Evolutionary conservation across 2,888 invertebrate species (phyloP).

Genomic region (Chorisops tibialis): DNA sequence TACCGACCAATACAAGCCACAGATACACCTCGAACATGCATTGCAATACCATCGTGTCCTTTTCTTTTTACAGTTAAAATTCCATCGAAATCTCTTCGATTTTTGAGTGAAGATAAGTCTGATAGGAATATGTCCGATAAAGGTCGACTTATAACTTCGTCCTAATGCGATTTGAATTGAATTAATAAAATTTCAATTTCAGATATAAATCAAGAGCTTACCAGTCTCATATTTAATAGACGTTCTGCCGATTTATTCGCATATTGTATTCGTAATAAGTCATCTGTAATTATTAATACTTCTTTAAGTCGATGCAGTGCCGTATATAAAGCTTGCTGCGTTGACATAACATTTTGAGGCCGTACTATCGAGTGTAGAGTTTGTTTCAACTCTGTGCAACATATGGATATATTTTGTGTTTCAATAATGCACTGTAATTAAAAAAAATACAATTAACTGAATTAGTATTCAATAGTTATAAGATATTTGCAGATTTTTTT

Average conservation of each 20-base stretch:
- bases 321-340: slow-evolving; percentile 69
- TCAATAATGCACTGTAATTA: slow-evolving; percentile 63
- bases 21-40: slow-evolving; percentile 76
- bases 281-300: slow-evolving; percentile 83
- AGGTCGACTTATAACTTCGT: slow-evolving; percentile 52
- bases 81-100: slow-evolving; percentile 75
- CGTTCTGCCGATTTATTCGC: slow-evolving; percentile 84
- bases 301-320: slow-evolving; percentile 85
- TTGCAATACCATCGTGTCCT: slow-evolving; percentile 73
- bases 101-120: slow-evolving; percentile 56
- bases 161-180: slow-evolving; percentile 38
- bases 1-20: slow-evolving; percentile 65
- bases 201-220: slow-evolving; percentile 37
- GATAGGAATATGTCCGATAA: slow-evolving; percentile 50
- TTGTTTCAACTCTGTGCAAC: slow-evolving; percentile 68
- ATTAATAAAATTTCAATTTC: not conserved
- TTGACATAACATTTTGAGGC: slow-evolving; percentile 72
- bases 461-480: not conserved
- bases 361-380: slow-evolving; percentile 75
- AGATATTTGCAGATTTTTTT: not conserved
- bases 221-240: slow-evolving; percentile 67
- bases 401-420: slow-evolving; percentile 60
- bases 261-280: slow-evolving; percentile 80
- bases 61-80: slow-evolving; percentile 68
- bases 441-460: slow-evolving; percentile 13